A percentile compares a stretch with the other conserved stretches of the same genome.
These are phyloP conservation scores for Eupithecia vulgata DNA, from an alignment of 2,888 invertebrate species.

Conservation along the genomic window DNA sequence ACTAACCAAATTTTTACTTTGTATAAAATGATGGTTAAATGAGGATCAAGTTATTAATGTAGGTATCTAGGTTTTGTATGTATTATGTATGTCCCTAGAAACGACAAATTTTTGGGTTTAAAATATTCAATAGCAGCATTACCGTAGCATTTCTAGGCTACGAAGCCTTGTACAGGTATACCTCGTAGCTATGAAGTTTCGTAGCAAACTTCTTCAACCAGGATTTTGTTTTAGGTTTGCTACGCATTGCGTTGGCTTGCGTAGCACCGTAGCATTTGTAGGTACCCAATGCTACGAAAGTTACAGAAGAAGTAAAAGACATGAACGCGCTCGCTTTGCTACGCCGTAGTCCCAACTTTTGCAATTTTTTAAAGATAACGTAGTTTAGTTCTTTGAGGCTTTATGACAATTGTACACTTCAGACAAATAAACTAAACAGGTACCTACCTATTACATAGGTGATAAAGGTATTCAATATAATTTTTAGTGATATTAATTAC, in stretches of 20 bases:
- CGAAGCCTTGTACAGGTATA: neutral
- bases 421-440: no score
- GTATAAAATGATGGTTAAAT: neutral
- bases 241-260: slow-evolving; percentile 4
- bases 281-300: slow-evolving; percentile 9
- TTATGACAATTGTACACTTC: no score
- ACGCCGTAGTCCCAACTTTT: neutral
- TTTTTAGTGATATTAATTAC: no score
- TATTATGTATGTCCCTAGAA: neutral
- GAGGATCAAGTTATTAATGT: neutral
- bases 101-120: neutral
- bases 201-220: no score
- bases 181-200: neutral
- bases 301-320: slow-evolving; percentile 9
- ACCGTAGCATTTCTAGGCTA: neutral
- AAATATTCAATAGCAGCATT: neutral
- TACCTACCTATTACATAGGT: no score
- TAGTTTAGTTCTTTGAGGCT: neutral
- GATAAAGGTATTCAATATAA: no score
- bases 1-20: slow-evolving; percentile 3
- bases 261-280: slow-evolving; percentile 8
- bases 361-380: neutral
- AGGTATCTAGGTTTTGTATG: neutral
- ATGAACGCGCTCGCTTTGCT: slow-evolving; percentile 23
- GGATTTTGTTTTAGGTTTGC: no score